A percentile compares a stretch with the other conserved stretches of the same genome.
Conservation (phyloP, 2,797 vertebrate genomes). For the Pangasius mekongensis region DNA sequence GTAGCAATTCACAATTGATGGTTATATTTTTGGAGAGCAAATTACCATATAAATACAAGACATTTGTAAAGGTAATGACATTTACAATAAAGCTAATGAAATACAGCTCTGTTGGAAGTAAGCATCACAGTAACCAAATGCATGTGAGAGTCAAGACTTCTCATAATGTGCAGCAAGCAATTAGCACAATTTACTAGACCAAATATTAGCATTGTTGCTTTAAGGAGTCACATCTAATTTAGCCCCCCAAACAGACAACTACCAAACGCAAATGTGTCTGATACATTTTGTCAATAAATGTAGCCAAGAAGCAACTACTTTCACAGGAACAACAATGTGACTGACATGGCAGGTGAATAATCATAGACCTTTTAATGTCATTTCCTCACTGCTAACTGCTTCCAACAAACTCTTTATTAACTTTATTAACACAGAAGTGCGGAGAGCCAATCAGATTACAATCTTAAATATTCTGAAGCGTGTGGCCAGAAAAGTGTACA, state of each 20-base stretch:
- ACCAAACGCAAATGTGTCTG: neutral
- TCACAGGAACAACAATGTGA: neutral
- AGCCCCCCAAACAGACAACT: no score
- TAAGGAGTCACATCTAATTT: neutral
- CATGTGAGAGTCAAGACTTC: neutral
- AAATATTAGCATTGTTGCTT: neutral
- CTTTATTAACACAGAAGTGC: neutral
- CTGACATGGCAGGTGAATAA: neutral
- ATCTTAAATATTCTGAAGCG: neutral
- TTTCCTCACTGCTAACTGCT: constrained; percentile 4
- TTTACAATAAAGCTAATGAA: neutral
- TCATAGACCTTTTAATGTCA: neutral
- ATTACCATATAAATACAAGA: neutral
- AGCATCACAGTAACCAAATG: neutral
- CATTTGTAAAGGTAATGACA: neutral
- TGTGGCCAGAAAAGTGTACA: neutral
- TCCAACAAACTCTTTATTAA: neutral
- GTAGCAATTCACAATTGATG: neutral
- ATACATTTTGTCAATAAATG: neutral
- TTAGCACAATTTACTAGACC: neutral
- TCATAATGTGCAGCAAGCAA: neutral
- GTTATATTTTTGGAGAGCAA: neutral
- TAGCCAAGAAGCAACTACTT: neutral
- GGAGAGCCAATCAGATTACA: neutral
- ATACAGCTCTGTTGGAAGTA: neutral